These are phyloP conservation scores for Protonemura montana DNA, from an alignment of 2,888 invertebrate genomes.

Conservation along the genomic window DNA sequence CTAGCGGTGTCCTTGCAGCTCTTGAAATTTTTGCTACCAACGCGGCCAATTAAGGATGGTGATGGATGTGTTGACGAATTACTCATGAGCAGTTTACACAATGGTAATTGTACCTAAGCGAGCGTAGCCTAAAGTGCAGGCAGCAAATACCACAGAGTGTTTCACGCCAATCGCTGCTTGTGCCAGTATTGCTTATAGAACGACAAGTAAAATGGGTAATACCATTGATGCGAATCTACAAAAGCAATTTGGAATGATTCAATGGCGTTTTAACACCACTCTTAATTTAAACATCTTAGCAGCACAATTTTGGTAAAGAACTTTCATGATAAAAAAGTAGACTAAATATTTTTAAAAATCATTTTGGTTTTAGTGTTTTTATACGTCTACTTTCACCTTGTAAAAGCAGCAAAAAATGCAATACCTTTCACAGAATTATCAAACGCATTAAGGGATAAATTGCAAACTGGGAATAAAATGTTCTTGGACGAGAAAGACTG, in stretches of 20 bases:
- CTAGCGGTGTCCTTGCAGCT: not conserved
- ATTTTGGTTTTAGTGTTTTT: too few relatives aligned
- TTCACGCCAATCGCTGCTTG: not conserved
- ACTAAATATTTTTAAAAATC: too few relatives aligned
- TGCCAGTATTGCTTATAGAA: not conserved
- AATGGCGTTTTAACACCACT: too few relatives aligned
- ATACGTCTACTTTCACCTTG: not conserved
- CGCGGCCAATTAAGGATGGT: not conserved
- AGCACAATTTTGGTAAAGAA: too few relatives aligned
- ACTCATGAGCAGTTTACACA: not conserved
- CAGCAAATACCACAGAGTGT: conserved; percentile 12
- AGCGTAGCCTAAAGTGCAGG: not conserved
- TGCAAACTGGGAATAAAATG: not conserved
- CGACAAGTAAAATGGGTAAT: not conserved
- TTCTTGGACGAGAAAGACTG: not conserved
- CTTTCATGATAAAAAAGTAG: too few relatives aligned
- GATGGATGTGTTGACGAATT: conserved; percentile 7
- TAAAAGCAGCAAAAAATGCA: not conserved
- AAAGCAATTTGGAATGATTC: not conserved
- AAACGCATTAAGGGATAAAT: not conserved
- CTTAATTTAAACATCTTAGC: too few relatives aligned
- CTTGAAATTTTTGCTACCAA: not conserved
- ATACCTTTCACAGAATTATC: not conserved
- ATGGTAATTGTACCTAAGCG: not conserved
- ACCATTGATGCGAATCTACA: not conserved